Percentiles rank a stretch among this genome's conserved stretches.
phyloP scores from a whole-genome alignment of 2,797 vertebrate genomes.

The Fundulus diaphanus region DNA sequence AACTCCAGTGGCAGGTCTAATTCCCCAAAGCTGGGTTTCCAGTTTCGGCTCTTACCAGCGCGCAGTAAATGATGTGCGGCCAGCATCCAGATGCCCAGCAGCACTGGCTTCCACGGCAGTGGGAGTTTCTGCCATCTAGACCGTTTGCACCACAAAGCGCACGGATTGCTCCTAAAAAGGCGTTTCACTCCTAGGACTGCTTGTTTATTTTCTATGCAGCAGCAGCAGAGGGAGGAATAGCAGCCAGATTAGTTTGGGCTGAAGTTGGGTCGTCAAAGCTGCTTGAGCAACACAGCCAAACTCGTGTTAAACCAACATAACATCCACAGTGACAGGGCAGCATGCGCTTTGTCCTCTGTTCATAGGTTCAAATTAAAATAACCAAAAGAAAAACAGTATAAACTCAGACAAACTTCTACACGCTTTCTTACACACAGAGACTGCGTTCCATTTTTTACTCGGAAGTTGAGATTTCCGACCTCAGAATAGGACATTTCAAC shows the following conservation, averaged over 20 bases:
- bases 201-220: background rate
- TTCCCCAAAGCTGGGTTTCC: background rate
- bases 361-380: background rate
- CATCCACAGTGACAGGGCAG: background rate
- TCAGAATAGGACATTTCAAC: no score
- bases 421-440: background rate
- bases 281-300: background rate
- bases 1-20: background rate
- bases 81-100: background rate
- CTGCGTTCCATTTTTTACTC: no score
- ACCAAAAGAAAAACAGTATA: background rate
- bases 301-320: background rate
- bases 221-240: background rate
- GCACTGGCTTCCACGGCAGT: background rate
- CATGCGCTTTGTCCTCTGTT: background rate
- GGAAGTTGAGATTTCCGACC: no score
- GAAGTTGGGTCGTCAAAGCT: background rate
- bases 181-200: background rate
- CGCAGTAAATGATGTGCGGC: background rate
- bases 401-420: background rate
- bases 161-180: background rate
- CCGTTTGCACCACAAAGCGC: background rate
- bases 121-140: background rate
- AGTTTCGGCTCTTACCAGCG: background rate
- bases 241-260: background rate